A percentile compares a stretch with the other conserved stretches of the same genome.
These are phyloP conservation scores for Euura saliciscinereae DNA, from an alignment of 1,140 invertebrate species.

Conservation along the genomic window DNA sequence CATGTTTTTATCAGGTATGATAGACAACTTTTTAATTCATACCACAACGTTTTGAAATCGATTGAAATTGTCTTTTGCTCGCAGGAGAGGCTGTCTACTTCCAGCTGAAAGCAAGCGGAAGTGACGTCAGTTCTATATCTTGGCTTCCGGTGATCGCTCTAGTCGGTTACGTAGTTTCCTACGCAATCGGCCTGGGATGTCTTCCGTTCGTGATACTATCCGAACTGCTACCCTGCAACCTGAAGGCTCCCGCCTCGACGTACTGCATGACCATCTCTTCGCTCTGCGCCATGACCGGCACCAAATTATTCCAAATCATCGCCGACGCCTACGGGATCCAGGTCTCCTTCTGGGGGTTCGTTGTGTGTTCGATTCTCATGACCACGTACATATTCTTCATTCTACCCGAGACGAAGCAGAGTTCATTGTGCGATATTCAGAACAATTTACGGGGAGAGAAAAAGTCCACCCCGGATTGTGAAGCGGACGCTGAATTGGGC, in stretches of 20 bases:
- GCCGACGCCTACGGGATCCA: slow-evolving; percentile 65
- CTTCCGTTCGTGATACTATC: slow-evolving; percentile 74
- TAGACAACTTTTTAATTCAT: slow-evolving; percentile 22
- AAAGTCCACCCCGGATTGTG: too few relatives aligned
- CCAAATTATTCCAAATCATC: slow-evolving; percentile 71
- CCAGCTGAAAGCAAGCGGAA: slow-evolving; percentile 57
- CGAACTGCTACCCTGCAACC: slow-evolving; percentile 74
- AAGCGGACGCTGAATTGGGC: too few relatives aligned
- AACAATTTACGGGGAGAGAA: slow-evolving; percentile 29
- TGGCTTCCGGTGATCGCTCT: slow-evolving; percentile 68
- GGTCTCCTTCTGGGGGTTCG: slow-evolving; percentile 75
- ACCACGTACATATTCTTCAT: slow-evolving; percentile 67
- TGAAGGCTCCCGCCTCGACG: slow-evolving; percentile 69
- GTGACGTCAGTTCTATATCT: slow-evolving; percentile 51
- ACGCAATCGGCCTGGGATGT: slow-evolving; percentile 71
- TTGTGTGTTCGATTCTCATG: slow-evolving; percentile 66
- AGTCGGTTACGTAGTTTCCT: slow-evolving; percentile 69
- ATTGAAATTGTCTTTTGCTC: not conserved
- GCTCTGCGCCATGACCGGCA: slow-evolving; percentile 67
- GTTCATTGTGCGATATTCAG: slow-evolving; percentile 70
- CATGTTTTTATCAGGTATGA: slow-evolving; percentile 38
- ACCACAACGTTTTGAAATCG: slow-evolving; percentile 9
- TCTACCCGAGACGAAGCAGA: slow-evolving; percentile 80
- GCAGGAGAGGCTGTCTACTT: slow-evolving; percentile 66
- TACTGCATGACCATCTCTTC: slow-evolving; percentile 67